Evolutionary conservation across 2,113 vertebrate species (phyloP), one percentile per base, ranked within the genome.

Genomic region (Actenoides lindsayi): DNA sequence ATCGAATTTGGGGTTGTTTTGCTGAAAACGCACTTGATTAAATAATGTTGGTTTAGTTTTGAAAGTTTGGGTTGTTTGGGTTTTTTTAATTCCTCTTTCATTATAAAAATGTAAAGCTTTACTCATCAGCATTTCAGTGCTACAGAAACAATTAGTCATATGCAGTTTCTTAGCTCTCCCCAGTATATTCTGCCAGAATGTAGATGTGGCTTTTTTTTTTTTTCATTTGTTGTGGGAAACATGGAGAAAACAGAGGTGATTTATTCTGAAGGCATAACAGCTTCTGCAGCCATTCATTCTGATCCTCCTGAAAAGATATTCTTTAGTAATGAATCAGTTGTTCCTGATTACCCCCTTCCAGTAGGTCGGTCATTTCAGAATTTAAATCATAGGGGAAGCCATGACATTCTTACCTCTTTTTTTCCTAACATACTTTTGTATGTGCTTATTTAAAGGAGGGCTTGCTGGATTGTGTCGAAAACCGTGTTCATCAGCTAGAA

Each of bases 391-490:
- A 75, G 41, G 5, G 6, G 65, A 74, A 88, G 25, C 51, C 44
- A 63, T 71, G 24, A 69, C 28, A 28, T 71, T 83, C 44, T 78
- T 89, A 35, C 10, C 5, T 80, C 5, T 25, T 80, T 42, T 85
- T 67, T 77, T 33, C n/a, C 62, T 90, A 56, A 92, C n/a, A 5
- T 46, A 57, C 80, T 93, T 93, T 67, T n/a, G 4, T 96, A 16
- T 89, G 4, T 96, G 27, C 28, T 94, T 93, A 16, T 62, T 93
- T 94, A 69, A 97, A 98, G 98, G 98, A 98, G 37, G 93, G 76
- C 24, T 97, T 99, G 28, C 83, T 97, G 42, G 99, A 99, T 93
- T 99, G 99, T 94, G 99, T 99, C 31, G 99, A 99, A 94, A 97
- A 86, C 65, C 99, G 99, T 25, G 96, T 98, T 6, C 99, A 81